Evolutionary conservation across 2,797 vertebrate species (phyloP), one percentile per base, ranked within the genome.

Genomic region (Lemur catta): DNA sequence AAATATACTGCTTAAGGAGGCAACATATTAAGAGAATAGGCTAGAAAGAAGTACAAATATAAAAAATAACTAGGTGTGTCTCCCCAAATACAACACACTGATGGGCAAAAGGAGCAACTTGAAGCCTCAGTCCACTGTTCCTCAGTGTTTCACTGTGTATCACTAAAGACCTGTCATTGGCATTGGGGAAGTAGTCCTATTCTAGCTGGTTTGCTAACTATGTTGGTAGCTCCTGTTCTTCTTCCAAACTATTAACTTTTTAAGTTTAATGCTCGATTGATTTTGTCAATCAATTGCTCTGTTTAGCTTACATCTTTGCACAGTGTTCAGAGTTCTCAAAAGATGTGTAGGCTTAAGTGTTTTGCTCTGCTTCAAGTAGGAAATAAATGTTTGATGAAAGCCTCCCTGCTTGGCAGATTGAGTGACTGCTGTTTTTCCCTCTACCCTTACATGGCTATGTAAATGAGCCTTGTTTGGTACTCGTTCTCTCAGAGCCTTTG

Each of bases 1-100:
- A 98, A 97, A 98, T 94, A 91, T 90, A 94, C 61, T 48, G 59
- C 30, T 88, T 92, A 46, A 18, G 11, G 61, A 95, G 63, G 43
- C 55, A 69, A 26, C 46, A 87, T 89, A 72, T 94, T 89, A 43
- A 94, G 93, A 81, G 3, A 63, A 5, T 0, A 41, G 12, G 22
- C 38, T 81, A 67, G 28, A 86, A 65, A 12, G 20, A 52, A 3
- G 5, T 91, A 38, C 89, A 97, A 76, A 85, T 8, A 57, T 1
- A 94, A 92, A 93, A 24, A 38, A 0, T 38, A 61, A 46, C 33
- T 86, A n/a, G 92, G 35, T 93, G 65, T n/a, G 46, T n/a, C 57
- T 89, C 57, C 2, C 17, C 6, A 84, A 52, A 52, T 81, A 87
- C 50, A 93, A 2, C 15, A 13, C 93, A 24, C 8, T 93, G 76